Base-by-base conservation (phyloP, 2,888 invertebrate species). In the Trimorus sp. region DNA sequence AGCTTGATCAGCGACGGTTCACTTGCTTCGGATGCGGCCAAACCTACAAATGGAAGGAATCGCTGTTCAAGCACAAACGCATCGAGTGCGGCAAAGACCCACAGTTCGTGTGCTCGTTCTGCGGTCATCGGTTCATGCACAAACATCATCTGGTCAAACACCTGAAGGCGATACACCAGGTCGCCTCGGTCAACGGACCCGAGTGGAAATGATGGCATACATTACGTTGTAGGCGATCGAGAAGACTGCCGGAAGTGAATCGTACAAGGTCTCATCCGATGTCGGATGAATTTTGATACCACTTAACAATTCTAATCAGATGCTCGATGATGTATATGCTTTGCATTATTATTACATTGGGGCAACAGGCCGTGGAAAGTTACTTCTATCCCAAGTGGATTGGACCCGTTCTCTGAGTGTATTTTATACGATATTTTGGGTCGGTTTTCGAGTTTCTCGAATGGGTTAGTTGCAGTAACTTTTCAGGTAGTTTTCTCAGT, bases 81-180 rank as follows among this genome's bases (percentile, higher is more conserved):
- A 82, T 89, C 84, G 90, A 89, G 59, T 90, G 90, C 80, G 89
- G 90, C 0, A 87, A 86, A 54, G 89, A 88, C 60, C 92, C 92
- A 6, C 88, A 87, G 73, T 92, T 91, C 81, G 70, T 83, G 49
- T 92, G 92, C 81, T 73, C 83, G 5, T 70, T 89, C 59, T 92
- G 92, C 79, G 88, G 86, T 12, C 85, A 87, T 79, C 88, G 85
- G 77, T 91, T 91, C 83, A 89, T 88, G 78, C 89, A 90, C 84
- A 90, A 90, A 36, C 89, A 90, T 56, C 89, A 89, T 76, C 83
- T 91, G 11, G 51, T 68, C 37, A 88, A 89, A 40, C 90, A 90
- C 26, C 66, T 79, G 40, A 79, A 51, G 38, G 16, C 79, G 9
- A 79, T 79, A 6, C 79, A 79, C 38, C 71, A 79, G 14, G 2